These are phyloP conservation scores for Remorina albescens DNA, from an alignment of 2,797 vertebrate genomes.

Conservation along the genomic window DNA sequence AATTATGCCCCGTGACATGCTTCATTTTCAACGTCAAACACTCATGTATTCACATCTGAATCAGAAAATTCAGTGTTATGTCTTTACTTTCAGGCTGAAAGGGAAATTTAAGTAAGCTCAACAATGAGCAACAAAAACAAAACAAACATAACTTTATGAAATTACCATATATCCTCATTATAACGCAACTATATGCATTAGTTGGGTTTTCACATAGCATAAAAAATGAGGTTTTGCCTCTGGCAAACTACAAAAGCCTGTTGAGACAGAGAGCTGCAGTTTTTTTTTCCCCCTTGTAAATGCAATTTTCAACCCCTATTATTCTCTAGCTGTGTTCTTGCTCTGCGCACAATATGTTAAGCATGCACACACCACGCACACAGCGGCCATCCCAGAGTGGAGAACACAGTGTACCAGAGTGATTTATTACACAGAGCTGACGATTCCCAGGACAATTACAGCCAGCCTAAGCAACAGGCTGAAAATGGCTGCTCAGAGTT, in stretches of 20 bases:
- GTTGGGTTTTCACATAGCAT: constrained; percentile 31
- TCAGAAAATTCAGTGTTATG: not conserved
- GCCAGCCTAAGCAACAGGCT: constrained; percentile 77
- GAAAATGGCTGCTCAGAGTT: constrained; percentile 68
- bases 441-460: constrained; percentile 84
- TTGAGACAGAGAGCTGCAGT: constrained; percentile 48
- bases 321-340: constrained; percentile 54
- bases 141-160: too few relatives aligned
- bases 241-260: constrained; percentile 45
- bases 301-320: constrained; percentile 58
- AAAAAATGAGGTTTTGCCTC: constrained; percentile 30
- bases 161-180: constrained; percentile 36
- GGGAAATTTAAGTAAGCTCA: constrained; percentile 19
- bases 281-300: constrained; percentile 27
- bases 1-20: not conserved
- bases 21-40: not conserved
- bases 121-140: not conserved
- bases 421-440: constrained; percentile 83
- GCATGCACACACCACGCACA: constrained; percentile 65
- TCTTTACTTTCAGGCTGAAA: constrained; percentile 1
- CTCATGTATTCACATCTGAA: not conserved
- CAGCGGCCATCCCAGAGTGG: constrained; percentile 64
- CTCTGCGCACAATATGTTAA: constrained; percentile 66
- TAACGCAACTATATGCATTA: constrained; percentile 12
- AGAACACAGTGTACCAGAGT: constrained; percentile 83